Conservation (phyloP, 2,888 invertebrate species). For the Megastigmus dorsalis region DNA sequence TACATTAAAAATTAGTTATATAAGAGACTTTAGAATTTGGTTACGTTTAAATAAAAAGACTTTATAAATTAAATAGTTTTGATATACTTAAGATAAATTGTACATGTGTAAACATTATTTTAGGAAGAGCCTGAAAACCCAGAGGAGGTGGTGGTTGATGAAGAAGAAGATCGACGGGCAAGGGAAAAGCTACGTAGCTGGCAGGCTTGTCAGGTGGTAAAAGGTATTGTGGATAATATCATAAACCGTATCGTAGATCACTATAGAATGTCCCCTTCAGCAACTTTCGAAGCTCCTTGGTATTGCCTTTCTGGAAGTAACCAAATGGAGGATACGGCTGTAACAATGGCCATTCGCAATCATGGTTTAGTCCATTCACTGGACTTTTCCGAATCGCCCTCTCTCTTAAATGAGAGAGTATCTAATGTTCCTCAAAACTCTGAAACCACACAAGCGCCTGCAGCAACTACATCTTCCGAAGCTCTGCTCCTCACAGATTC, state of each 20-base stretch:
- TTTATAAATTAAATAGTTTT: no score
- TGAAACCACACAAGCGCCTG: constrained; percentile 31
- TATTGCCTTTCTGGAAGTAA: constrained; percentile 73
- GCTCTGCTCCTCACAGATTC: constrained; percentile 52
- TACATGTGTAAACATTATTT: constrained; percentile 43
- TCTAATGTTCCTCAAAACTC: constrained; percentile 44
- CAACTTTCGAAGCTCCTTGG: constrained; percentile 72
- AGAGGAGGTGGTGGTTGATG: constrained; percentile 43
- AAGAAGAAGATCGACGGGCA: constrained; percentile 63
- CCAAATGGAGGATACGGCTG: constrained; percentile 82
- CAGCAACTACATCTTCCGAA: constrained; percentile 54
- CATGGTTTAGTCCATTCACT: constrained; percentile 77
- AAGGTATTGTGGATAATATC: constrained; percentile 82
- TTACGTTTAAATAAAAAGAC: no score
- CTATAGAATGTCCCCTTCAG: constrained; percentile 77
- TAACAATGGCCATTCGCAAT: constrained; percentile 84
- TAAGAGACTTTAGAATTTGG: no score
- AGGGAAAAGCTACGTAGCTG: constrained; percentile 75
- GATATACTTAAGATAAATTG: no score
- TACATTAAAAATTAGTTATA: no score
- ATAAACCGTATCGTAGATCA: constrained; percentile 82
- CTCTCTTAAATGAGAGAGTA: constrained; percentile 53
- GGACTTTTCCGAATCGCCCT: constrained; percentile 56
- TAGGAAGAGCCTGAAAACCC: constrained; percentile 25
- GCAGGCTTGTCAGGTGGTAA: constrained; percentile 82